A percentile compares a stretch with the other conserved stretches of the same genome.
Evolutionary conservation across 2,797 vertebrate species (phyloP).

Genomic region (Vireo griseus): DNA sequence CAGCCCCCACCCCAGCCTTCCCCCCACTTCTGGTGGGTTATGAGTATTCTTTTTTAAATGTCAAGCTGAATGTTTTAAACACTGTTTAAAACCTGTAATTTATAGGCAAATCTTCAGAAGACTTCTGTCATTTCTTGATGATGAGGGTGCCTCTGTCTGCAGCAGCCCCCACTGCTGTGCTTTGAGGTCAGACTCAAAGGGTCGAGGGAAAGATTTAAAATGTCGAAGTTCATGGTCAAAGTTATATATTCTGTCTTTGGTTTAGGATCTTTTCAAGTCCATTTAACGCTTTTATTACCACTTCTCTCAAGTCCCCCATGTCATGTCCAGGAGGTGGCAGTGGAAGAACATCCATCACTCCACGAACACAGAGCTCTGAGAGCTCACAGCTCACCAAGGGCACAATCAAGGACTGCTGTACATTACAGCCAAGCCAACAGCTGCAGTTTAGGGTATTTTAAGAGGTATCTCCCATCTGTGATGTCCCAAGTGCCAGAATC

Average conservation of each 20-base stretch:
- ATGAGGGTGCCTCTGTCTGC: background rate
- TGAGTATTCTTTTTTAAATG: background rate
- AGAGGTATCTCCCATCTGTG: background rate
- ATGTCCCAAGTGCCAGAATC: background rate
- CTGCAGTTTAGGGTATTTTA: fast-evolving
- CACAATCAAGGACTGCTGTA: fast-evolving
- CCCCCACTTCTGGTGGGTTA: background rate
- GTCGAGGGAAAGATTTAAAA: background rate
- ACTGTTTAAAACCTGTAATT: slow-evolving; percentile 33
- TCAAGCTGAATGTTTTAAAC: slow-evolving; percentile 13
- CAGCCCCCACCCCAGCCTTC: background rate
- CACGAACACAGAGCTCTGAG: fast-evolving
- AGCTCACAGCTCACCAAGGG: fast-evolving
- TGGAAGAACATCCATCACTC: slow-evolving; percentile 23
- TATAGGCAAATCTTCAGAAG: background rate
- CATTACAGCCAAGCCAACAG: fast-evolving
- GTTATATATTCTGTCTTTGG: background rate
- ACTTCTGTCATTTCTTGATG: background rate
- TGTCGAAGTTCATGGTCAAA: no score
- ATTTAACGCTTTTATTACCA: background rate
- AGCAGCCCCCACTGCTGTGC: background rate
- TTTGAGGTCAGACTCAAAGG: background rate
- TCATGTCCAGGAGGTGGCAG: slow-evolving; percentile 59
- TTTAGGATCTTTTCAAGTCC: background rate
- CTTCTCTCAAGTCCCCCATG: background rate